Base-by-base conservation (phyloP, 1,140 invertebrate species). In the Dryas iulia region DNA sequence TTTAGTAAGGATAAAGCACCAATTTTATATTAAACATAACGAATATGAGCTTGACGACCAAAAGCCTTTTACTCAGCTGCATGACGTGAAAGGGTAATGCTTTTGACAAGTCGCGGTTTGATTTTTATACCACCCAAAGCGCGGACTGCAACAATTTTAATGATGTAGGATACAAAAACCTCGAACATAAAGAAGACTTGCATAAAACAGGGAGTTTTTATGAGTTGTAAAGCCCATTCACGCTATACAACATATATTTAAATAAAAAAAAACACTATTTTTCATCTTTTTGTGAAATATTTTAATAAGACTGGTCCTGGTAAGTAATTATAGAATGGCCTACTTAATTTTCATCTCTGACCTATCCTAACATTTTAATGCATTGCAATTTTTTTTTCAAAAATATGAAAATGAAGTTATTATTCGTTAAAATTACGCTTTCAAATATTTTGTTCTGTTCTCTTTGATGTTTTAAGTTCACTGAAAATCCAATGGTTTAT, bases 141-240 rank as follows among this genome's bases (percentile, higher is more conserved):
- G 57, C 28, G 57, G 26, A 12, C 58, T 59, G 65, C 25, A 24
- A 66, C 58, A 47, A 66, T 66, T 66, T 59, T 66, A 66, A 66
- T 60, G 65, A 66, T 54, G 35, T 60, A 59, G 21, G 21, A 59
- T 60, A 60, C 65, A 66, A 59, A 66, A 66, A 66, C 39, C 33
- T 39, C 24, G 12, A 24, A 25, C 33, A 39, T 39, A 60, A 60
- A 60, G 14, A 18, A 47, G 7, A 21, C 0, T 10, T 21, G 18
- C 18, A 47, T 47, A 21, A 47, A 47, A 47, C 39, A 8, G 18
- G 39, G 39, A 47, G 39, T 21, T 47, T 47, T 47, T 47, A 47
- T 47, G 39, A 21, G 2, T 47, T 47, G 39, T 47, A 47, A 21
- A 47, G 18, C 18, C 14, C 39, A 18, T 47, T 47, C 39, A 47